A percentile compares a stretch with the other conserved stretches of the same genome.
Evolutionary conservation across 2,113 vertebrate species (phyloP).

Genomic region (Pica pica): DNA sequence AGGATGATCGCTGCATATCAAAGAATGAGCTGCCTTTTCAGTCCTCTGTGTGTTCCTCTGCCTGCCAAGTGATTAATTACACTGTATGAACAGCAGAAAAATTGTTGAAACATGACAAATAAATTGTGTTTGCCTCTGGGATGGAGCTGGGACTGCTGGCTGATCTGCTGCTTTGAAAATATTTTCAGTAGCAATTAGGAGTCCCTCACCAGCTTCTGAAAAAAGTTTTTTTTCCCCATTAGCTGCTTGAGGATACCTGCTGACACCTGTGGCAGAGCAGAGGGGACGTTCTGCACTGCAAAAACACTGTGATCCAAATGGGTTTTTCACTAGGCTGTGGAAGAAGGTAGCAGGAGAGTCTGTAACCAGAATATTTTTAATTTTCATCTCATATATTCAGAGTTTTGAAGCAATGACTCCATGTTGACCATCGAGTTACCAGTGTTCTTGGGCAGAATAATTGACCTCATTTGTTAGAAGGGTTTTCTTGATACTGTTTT

Average conservation of each 20-base stretch:
- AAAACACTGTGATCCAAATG: neutral
- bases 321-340: neutral
- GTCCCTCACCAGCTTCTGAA: neutral
- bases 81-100: slow-evolving; percentile 32
- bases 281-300: neutral
- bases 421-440: neutral
- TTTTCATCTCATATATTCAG: neutral
- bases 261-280: neutral
- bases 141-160: slow-evolving; percentile 4
- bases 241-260: neutral
- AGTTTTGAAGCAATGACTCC: neutral
- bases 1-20: neutral
- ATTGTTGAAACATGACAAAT: slow-evolving; percentile 57
- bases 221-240: neutral
- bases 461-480: neutral
- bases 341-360: neutral
- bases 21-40: slow-evolving; percentile 21
- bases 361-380: neutral
- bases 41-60: neutral
- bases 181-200: slow-evolving; percentile 50
- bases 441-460: neutral
- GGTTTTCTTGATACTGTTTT: neutral
- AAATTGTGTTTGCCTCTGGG: slow-evolving; percentile 53
- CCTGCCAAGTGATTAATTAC: slow-evolving; percentile 64
- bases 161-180: slow-evolving; percentile 42